A percentile compares a stretch with the other conserved stretches of the same genome.
Evolutionary conservation across 2,797 vertebrate genomes (phyloP).

Genomic region (Diceros bicornis): DNA sequence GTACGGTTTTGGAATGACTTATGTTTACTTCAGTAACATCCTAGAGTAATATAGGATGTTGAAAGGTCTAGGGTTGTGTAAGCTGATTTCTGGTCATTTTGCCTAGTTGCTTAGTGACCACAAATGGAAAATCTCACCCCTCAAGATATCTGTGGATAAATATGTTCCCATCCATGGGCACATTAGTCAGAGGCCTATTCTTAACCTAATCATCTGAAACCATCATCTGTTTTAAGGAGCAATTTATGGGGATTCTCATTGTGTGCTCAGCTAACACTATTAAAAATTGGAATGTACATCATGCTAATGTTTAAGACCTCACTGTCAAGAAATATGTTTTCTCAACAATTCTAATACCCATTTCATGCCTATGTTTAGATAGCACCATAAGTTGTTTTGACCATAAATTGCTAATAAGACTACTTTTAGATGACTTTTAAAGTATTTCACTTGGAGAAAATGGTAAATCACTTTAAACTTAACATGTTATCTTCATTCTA

Average conservation of each 20-base stretch:
- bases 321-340: slow-evolving; percentile 42
- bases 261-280: slow-evolving; percentile 25
- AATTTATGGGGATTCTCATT: neutral
- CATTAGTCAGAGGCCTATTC: neutral
- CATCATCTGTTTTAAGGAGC: neutral
- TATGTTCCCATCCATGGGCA: neutral
- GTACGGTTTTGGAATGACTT: slow-evolving; percentile 66
- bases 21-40: slow-evolving; percentile 25
- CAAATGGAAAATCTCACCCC: slow-evolving; percentile 16
- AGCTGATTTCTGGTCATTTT: slow-evolving; percentile 46
- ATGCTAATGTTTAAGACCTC: neutral
- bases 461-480: slow-evolving; percentile 86
- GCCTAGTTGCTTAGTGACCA: neutral
- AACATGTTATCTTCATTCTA: neutral
- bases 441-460: slow-evolving; percentile 83
- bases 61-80: neutral
- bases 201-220: neutral
- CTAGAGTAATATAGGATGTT: slow-evolving; percentile 8
- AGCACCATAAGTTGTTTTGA: slow-evolving; percentile 54
- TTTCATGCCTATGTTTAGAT: slow-evolving; percentile 53
- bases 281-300: slow-evolving; percentile 2
- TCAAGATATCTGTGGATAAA: neutral
- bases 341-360: neutral
- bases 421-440: slow-evolving; percentile 82
- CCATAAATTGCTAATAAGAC: slow-evolving; percentile 77